These are phyloP conservation scores for Poecilia velifera DNA, from an alignment of 2,797 vertebrate genomes.

Conservation along the genomic window DNA sequence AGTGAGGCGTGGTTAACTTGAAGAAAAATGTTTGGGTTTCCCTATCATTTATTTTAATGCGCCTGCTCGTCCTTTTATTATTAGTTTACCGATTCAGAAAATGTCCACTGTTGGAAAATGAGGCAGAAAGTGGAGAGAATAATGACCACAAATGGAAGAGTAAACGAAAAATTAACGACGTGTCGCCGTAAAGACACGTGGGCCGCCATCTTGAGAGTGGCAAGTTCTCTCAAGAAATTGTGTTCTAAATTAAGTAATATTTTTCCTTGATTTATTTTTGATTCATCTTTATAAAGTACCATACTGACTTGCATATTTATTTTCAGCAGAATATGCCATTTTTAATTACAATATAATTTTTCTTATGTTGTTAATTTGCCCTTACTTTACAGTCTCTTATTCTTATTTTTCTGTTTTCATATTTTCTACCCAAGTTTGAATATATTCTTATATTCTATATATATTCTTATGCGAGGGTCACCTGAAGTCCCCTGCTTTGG, in stretches of 20 bases:
- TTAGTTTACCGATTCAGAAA: not conserved
- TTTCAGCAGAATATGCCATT: not conserved
- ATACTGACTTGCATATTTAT: not conserved
- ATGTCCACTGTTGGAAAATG: not conserved
- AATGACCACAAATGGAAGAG: not conserved
- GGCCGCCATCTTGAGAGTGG: not conserved
- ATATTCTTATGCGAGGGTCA: not conserved
- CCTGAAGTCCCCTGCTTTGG: not conserved
- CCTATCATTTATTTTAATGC: slow-evolving; percentile 14
- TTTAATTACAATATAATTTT: not conserved
- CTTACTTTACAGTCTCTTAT: not conserved
- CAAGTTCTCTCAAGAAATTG: not conserved
- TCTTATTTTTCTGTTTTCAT: not conserved
- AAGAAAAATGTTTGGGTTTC: not conserved
- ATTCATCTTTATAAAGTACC: not conserved
- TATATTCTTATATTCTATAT: not conserved
- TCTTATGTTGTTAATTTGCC: not conserved
- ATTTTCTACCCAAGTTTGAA: not conserved
- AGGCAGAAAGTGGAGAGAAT: not conserved
- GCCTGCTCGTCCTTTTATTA: not conserved
- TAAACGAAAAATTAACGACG: not conserved
- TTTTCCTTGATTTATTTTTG: not conserved
- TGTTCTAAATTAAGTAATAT: not conserved
- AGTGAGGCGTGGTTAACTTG: not conserved
- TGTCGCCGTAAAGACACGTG: not conserved